phyloP scores from a whole-genome alignment of 2,888 invertebrate genomes.

The Prenolepis imparis region DNA sequence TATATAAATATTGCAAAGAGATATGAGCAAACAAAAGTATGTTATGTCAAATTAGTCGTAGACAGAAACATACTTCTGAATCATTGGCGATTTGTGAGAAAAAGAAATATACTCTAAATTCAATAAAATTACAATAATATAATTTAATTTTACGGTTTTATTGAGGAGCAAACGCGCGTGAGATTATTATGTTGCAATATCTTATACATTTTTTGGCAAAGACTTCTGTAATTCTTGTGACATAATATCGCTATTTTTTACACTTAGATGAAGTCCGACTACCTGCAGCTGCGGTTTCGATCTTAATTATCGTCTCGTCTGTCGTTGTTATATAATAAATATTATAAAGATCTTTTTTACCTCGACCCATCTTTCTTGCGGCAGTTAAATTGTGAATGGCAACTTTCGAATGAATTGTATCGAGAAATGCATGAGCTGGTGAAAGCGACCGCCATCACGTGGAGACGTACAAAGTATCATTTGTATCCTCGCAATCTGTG shows the following conservation, averaged over 20 bases:
- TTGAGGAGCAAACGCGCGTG: not conserved
- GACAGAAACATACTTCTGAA: not conserved
- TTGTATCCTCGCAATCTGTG: conserved; percentile 1
- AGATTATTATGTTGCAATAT: conserved; percentile 9
- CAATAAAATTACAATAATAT: not conserved
- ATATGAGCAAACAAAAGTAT: not conserved
- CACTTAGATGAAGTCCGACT: not conserved
- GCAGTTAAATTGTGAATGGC: not conserved
- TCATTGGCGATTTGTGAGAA: too few species aligned
- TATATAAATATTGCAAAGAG: not conserved
- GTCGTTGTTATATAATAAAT: conserved; percentile 7
- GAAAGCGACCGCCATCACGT: conserved; percentile 22
- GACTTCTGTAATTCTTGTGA: conserved; percentile 34
- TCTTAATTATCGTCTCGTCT: conserved; percentile 12
- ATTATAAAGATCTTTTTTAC: conserved; percentile 5
- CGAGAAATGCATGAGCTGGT: conserved; percentile 17
- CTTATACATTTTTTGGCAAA: not conserved
- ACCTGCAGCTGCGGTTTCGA: not conserved
- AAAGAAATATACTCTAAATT: too few species aligned
- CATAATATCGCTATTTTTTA: conserved; percentile 5
- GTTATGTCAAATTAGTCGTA: not conserved
- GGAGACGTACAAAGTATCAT: not conserved
- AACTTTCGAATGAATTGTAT: conserved; percentile 43
- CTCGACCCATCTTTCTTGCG: conserved; percentile 5
- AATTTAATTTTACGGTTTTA: conserved; percentile 12